Conservation (phyloP, 2,113 vertebrate genomes). For the Oryzias woworae region DNA sequence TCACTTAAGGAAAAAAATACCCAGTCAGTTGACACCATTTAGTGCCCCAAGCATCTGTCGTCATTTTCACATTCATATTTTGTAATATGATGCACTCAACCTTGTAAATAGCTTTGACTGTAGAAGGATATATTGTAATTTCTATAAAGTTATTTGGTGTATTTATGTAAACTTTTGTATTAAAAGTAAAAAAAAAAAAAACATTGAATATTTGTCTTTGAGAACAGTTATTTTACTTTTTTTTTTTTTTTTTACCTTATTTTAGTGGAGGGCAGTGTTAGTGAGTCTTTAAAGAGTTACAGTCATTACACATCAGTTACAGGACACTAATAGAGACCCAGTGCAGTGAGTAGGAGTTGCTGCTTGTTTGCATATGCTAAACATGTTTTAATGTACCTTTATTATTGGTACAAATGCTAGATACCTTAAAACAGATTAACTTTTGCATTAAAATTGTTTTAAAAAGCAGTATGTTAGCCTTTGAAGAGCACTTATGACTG, state of each 20-base stretch:
- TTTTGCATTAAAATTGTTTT: background rate
- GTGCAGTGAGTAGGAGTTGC: too few species aligned
- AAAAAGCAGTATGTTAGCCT: background rate
- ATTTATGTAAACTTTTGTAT: constrained; percentile 64
- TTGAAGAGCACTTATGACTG: constrained; percentile 23
- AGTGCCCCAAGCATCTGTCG: constrained; percentile 21
- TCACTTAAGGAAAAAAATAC: constrained; percentile 1
- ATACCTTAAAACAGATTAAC: too few species aligned
- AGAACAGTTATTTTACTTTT: constrained; percentile 4
- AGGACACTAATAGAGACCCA: too few species aligned
- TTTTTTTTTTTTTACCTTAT: background rate
- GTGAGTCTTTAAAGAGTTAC: too few species aligned
- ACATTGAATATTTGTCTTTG: constrained; percentile 51
- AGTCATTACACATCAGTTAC: too few species aligned
- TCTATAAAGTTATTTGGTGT: constrained; percentile 52
- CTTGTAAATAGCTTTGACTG: constrained; percentile 71
- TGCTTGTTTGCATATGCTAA: too few species aligned
- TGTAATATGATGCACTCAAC: constrained; percentile 69
- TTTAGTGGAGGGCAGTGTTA: too few species aligned
- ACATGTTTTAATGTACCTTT: too few species aligned
- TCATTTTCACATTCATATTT: constrained; percentile 44
- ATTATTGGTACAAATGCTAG: too few species aligned
- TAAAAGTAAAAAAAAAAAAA: constrained; percentile 35
- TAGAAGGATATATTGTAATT: constrained; percentile 69
- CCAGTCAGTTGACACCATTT: constrained; percentile 3